Percentiles rank a stretch among this genome's conserved stretches.
Conservation (phyloP, 1,140 invertebrate species). For the Eulimnadia texana region DNA sequence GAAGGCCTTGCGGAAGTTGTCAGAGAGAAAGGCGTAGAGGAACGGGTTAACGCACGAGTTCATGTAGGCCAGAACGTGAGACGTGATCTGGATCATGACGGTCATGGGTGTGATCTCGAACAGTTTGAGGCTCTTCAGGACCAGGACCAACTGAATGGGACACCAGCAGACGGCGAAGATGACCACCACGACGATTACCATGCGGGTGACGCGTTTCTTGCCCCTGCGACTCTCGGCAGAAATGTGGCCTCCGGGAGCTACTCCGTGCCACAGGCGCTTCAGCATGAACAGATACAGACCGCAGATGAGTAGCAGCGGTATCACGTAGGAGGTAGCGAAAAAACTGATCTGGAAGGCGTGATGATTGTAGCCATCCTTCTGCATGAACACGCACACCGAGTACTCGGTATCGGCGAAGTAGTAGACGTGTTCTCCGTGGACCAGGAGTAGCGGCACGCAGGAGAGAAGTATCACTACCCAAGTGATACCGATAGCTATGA, state of each 20-base stretch:
- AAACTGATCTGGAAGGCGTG: constrained; percentile 61
- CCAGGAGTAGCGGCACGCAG: constrained; percentile 57
- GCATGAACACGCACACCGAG: constrained; percentile 47
- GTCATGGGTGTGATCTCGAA: constrained; percentile 45
- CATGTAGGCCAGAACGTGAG: constrained; percentile 85
- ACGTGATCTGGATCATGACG: constrained; percentile 61
- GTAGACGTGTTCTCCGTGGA: constrained; percentile 59
- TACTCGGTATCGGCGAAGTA: constrained; percentile 40
- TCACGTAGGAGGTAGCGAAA: constrained; percentile 68
- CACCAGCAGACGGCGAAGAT: constrained; percentile 93
- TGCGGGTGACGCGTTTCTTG: constrained; percentile 77
- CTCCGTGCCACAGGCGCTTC: constrained; percentile 66
- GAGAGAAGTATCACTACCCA: constrained; percentile 67
- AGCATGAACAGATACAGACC: constrained; percentile 84
- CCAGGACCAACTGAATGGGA: constrained; percentile 70
- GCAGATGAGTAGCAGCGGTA: constrained; percentile 71
- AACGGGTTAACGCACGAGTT: constrained; percentile 92
- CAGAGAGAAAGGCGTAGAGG: constrained; percentile 81
- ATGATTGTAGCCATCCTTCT: constrained; percentile 47
- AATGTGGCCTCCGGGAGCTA: constrained; percentile 50
- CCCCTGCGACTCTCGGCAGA: constrained; percentile 58
- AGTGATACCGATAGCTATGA: constrained; percentile 53
- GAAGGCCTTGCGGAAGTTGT: constrained; percentile 73
- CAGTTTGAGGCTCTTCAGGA: constrained; percentile 54
- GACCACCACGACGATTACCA: constrained; percentile 85